These are phyloP conservation scores for Scaeva pyrastri DNA, from an alignment of 2,888 invertebrate species.

Conservation along the genomic window DNA sequence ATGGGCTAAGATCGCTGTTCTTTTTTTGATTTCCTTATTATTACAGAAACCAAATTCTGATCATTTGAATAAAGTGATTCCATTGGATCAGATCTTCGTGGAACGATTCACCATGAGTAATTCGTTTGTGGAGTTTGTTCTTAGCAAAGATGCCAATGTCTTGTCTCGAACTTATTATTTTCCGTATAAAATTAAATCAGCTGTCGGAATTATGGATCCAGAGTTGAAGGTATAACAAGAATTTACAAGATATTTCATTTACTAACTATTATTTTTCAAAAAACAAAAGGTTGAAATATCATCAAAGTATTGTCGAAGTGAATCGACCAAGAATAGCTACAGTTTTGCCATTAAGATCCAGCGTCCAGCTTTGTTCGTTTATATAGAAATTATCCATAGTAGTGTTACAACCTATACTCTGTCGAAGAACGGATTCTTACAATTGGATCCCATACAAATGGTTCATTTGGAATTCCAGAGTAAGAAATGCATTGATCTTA, in stretches of 20 bases:
- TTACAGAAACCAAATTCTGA: constrained; percentile 82
- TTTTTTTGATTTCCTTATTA: constrained; percentile 6
- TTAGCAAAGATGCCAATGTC: constrained; percentile 84
- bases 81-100: constrained; percentile 78
- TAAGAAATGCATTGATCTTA: constrained; percentile 77
- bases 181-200: constrained; percentile 86
- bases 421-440: constrained; percentile 83
- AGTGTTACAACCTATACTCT: constrained; percentile 79
- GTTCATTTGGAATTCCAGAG: constrained; percentile 80
- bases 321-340: constrained; percentile 77
- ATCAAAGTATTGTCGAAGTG: constrained; percentile 77
- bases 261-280: neutral
- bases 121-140: constrained; percentile 83
- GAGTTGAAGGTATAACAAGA: constrained; percentile 85
- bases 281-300: constrained; percentile 79
- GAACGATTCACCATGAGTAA: constrained; percentile 78
- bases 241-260: neutral
- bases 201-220: constrained; percentile 85
- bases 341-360: constrained; percentile 80
- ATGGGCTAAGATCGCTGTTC: neutral
- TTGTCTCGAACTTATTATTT: constrained; percentile 89
- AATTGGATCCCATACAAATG: constrained; percentile 80
- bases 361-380: constrained; percentile 82
- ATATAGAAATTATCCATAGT: constrained; percentile 80
- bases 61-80: constrained; percentile 81